Base-by-base conservation (phyloP, 2,888 invertebrate genomes). In the Chalcosyrphus nemorum region DNA sequence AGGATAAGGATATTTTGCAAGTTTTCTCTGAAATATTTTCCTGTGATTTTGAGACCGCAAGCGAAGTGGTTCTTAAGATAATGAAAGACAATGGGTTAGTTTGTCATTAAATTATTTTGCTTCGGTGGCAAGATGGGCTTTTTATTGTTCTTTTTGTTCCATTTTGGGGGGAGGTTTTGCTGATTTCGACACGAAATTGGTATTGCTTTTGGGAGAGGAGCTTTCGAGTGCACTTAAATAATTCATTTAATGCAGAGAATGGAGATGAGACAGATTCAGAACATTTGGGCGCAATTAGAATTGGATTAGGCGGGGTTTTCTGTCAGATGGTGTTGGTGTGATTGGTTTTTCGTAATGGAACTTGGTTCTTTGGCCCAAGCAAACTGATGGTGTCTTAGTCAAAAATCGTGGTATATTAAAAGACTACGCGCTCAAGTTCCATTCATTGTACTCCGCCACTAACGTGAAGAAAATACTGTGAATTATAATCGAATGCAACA, bases 21-120 rank as follows among this genome's bases (percentile, higher is more conserved):
- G 74, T 45, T 65, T 65, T 74, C 74, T 38, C 74, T 24, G n/a
- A n/a, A 65, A 74, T 74, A 74, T 61, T 65, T 56, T 47, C 21
- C 15, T 61, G 47, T 24, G 50, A 38, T 50, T 65, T 21, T 19
- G 15, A 32, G 63, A 19, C 15, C 7, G 43, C 29, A 13, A 11
- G 15, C 21, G 32, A 59, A 32, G 47, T 17, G 7, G 24, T 38
- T 38, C 50, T 11, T 19, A n/a, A 21, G 61, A 43, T 63, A 45
- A 63, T 63, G 45, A 74, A 65, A 74, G 63, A 74, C 54, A 74
- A 65, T 65, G 54, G 74, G 4, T 27, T 17, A 45, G 74, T 45
- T 65, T 65, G 63, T 56, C 74, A 56, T 74, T 65, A 56, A 65
- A 74, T 74, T 74, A 63, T 43, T 54, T 63, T 43, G 43, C 54